Evolutionary conservation across 1,140 invertebrate genomes (phyloP).

Genomic region (Megalopta genalis): DNA sequence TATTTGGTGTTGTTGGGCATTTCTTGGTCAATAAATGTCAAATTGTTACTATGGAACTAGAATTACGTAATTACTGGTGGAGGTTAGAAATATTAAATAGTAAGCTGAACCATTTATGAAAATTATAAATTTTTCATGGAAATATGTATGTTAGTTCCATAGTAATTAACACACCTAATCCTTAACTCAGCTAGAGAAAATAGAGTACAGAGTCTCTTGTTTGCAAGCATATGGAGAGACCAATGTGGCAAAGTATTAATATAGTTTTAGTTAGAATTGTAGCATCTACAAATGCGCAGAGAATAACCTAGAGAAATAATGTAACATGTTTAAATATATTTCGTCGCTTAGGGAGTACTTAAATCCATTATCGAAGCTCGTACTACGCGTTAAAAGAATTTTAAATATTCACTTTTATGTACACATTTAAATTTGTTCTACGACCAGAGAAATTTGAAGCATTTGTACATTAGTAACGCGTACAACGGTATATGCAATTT

Average conservation of each 20-base stretch:
- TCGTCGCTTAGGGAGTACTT: not conserved
- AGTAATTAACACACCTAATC: slow-evolving; percentile 40
- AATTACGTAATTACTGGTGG: not conserved
- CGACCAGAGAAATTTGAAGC: no score
- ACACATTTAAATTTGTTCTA: not conserved
- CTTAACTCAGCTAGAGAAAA: slow-evolving; percentile 61
- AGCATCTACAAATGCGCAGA: not conserved
- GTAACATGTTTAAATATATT: not conserved
- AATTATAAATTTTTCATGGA: not conserved
- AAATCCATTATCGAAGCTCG: not conserved
- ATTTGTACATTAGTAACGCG: no score
- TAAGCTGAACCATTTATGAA: not conserved
- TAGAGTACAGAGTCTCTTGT: slow-evolving; percentile 71
- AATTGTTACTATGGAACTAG: slow-evolving; percentile 64
- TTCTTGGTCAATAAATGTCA: slow-evolving; percentile 72
- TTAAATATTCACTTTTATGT: not conserved
- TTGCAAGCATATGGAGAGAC: slow-evolving; percentile 77
- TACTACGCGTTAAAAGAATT: not conserved
- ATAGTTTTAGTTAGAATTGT: slow-evolving; percentile 12
- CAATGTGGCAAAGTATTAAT: slow-evolving; percentile 54
- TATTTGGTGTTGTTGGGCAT: slow-evolving; percentile 72
- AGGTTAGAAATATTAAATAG: not conserved
- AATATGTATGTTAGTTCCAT: slow-evolving; percentile 56
- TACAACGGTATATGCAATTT: no score
- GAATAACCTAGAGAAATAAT: not conserved